A percentile compares a stretch with the other conserved stretches of the same genome.
These are phyloP conservation scores for Blastobasis adustella DNA, from an alignment of 2,888 invertebrate species.

Conservation along the genomic window DNA sequence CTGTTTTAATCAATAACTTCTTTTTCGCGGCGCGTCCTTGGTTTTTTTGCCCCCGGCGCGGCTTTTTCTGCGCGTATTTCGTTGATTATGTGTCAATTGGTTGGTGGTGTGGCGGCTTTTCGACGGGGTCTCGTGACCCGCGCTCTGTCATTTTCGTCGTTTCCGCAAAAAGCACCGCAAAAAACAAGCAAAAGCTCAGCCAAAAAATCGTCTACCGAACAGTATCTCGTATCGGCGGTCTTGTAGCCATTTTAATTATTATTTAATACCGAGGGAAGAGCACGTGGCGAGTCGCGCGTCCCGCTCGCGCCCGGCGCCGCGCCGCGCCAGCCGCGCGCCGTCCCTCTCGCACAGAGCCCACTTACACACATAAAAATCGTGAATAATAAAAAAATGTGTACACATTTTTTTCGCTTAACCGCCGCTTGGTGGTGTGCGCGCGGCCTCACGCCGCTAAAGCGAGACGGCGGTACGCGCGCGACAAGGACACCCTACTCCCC, in stretches of 20 bases:
- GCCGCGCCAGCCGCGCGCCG: slow-evolving; percentile 29
- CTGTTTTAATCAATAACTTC: slow-evolving; percentile 74
- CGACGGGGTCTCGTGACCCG: slow-evolving; percentile 27
- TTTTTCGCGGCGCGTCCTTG: slow-evolving; percentile 71
- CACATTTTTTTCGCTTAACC: slow-evolving; percentile 75
- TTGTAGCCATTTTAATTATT: slow-evolving; percentile 76
- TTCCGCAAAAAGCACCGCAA: slow-evolving; percentile 65
- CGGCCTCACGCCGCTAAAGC: slow-evolving; percentile 60
- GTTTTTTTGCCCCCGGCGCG: slow-evolving; percentile 69
- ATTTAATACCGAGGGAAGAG: slow-evolving; percentile 73
- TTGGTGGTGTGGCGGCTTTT: slow-evolving; percentile 43
- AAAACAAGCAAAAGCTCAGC: slow-evolving; percentile 60
- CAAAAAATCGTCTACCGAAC: slow-evolving; percentile 73
- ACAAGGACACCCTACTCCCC: slow-evolving; percentile 48
- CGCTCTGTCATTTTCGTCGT: slow-evolving; percentile 50
- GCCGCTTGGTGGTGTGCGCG: slow-evolving; percentile 56
- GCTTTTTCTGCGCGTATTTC: slow-evolving; percentile 70
- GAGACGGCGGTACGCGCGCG: slow-evolving; percentile 40
- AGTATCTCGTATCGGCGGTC: slow-evolving; percentile 67
- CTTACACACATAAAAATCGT: slow-evolving; percentile 75
- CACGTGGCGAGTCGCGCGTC: slow-evolving; percentile 61
- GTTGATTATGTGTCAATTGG: slow-evolving; percentile 67
- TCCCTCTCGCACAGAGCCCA: slow-evolving; percentile 63
- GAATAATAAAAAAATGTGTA: slow-evolving; percentile 76
- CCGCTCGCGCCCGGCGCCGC: slow-evolving; percentile 26